Conservation (phyloP, 2,888 invertebrate genomes). For the Encarsia formosa region DNA sequence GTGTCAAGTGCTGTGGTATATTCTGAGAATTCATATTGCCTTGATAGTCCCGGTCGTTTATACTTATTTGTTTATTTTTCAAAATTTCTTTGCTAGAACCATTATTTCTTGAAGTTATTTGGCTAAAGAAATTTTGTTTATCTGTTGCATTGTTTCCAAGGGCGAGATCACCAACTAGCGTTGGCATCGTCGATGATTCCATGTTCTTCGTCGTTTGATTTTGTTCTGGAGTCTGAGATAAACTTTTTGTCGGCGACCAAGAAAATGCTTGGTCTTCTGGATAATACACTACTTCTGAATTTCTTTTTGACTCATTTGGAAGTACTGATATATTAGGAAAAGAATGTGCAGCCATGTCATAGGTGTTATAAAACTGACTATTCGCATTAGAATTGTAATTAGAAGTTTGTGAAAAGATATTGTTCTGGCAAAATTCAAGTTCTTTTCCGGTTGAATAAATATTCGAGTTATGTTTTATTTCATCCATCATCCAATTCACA, state of each 20-base stretch:
- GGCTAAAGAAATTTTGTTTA: constrained; percentile 46
- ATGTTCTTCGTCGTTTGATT: constrained; percentile 39
- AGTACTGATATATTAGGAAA: constrained; percentile 45
- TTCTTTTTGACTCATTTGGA: constrained; percentile 42
- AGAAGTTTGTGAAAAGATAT: constrained; percentile 45
- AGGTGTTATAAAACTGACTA: constrained; percentile 48
- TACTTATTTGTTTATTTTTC: constrained; percentile 42
- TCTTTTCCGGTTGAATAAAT: constrained; percentile 52
- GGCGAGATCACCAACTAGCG: constrained; percentile 61
- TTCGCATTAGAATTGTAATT: constrained; percentile 43
- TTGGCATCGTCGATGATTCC: constrained; percentile 56
- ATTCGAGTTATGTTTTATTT: constrained; percentile 49
- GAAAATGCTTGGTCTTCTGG: constrained; percentile 55
- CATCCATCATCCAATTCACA: constrained; percentile 64
- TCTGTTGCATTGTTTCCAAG: constrained; percentile 49
- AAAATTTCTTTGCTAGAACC: constrained; percentile 37
- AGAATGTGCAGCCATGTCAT: constrained; percentile 43
- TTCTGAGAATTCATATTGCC: constrained; percentile 46
- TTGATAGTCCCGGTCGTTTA: constrained; percentile 40
- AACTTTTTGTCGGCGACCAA: constrained; percentile 57
- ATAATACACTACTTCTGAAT: constrained; percentile 38
- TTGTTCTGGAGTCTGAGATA: constrained; percentile 48
- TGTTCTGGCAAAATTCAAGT: constrained; percentile 48
- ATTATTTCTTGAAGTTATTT: constrained; percentile 31
- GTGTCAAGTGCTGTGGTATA: constrained; percentile 43